Evolutionary conservation across 1,140 invertebrate genomes (phyloP).

Genomic region (Rhyacophila brunnea): DNA sequence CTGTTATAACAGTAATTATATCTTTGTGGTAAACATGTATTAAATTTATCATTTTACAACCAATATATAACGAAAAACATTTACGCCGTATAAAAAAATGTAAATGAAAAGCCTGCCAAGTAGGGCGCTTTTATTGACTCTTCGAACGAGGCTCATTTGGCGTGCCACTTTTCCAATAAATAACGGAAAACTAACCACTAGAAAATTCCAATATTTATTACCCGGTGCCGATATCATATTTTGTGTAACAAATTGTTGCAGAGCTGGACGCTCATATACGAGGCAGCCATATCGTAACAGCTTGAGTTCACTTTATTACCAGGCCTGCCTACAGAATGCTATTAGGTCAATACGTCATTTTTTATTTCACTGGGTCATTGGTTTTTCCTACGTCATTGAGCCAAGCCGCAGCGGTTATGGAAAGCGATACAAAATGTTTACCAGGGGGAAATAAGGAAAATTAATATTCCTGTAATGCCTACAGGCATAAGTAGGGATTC

Average conservation of each 20-base stretch:
- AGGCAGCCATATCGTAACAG: background rate
- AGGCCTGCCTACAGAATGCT: constrained; percentile 12
- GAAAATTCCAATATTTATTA: constrained; percentile 24
- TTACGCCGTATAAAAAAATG: no score
- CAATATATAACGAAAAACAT: no score
- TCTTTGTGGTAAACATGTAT: no score
- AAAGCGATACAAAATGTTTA: background rate
- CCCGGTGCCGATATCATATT: constrained; percentile 26
- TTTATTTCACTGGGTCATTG: constrained; percentile 25
- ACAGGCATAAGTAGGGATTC: no score
- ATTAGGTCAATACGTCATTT: constrained; percentile 31
- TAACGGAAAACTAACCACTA: constrained; percentile 11
- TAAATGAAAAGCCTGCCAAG: no score
- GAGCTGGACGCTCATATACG: background rate
- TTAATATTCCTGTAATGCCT: no score
- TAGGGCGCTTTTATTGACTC: background rate
- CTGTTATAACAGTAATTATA: no score
- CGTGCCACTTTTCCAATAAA: constrained; percentile 5
- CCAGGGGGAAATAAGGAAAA: no score
- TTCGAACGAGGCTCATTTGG: background rate
- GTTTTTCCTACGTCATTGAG: constrained; percentile 9
- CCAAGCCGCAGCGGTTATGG: background rate
- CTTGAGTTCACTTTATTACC: constrained; percentile 10
- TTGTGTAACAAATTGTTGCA: constrained; percentile 27
- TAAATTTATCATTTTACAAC: no score